Percentiles rank a stretch among this genome's conserved stretches.
Conservation (phyloP, 1,140 invertebrate species). For the Leptopilina boulardi region DNA sequence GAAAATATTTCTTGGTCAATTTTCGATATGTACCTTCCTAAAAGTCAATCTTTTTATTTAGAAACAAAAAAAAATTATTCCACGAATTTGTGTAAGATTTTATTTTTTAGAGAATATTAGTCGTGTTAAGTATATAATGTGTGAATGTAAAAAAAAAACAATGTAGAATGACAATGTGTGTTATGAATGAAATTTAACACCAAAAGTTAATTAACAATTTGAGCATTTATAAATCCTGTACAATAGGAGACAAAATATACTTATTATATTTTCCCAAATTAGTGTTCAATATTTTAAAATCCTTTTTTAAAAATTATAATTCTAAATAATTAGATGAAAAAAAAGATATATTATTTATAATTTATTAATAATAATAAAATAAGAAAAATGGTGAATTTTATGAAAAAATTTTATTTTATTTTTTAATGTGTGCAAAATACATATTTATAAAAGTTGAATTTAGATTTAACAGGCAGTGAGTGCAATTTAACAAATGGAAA, state of each 20-base stretch:
- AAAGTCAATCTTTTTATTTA: neutral
- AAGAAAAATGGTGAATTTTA: neutral
- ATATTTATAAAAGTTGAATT: neutral
- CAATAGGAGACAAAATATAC: conserved; percentile 55
- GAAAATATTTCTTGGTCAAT: neutral
- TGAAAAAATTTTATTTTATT: neutral
- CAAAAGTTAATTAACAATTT: conserved; percentile 15
- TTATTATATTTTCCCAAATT: conserved; percentile 57
- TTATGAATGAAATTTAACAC: conserved; percentile 6
- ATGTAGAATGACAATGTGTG: neutral
- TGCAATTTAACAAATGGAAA: neutral
- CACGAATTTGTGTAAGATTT: neutral
- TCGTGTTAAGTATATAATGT: neutral
- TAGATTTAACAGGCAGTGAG: neutral
- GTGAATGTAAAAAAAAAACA: neutral
- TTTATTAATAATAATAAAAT: too few species aligned
- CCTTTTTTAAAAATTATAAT: neutral
- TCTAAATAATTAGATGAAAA: too few species aligned
- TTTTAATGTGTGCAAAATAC: neutral
- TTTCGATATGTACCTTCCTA: neutral
- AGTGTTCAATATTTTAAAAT: neutral
- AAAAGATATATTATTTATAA: too few species aligned
- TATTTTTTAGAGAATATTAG: too few species aligned
- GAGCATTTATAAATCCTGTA: conserved; percentile 54
- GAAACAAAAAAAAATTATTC: neutral